phyloP scores from a whole-genome alignment of 2,797 vertebrate species.

The Cossypha heuglini region DNA sequence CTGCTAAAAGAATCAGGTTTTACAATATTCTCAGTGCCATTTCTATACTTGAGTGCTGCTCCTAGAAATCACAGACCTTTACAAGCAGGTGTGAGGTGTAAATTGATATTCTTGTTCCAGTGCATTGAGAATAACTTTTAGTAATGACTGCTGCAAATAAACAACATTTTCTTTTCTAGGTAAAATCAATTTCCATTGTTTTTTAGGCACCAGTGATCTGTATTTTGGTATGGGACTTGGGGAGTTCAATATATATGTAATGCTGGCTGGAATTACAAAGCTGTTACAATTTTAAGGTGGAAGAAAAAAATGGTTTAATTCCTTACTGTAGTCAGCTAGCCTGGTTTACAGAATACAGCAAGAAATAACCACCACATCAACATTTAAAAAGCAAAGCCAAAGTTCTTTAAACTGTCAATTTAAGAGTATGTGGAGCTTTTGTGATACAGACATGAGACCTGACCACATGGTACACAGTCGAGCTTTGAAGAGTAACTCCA shows the following conservation, averaged over 20 bases:
- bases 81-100: background rate
- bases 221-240: background rate
- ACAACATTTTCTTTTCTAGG: background rate
- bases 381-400: background rate
- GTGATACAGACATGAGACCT: background rate
- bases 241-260: fast-evolving
- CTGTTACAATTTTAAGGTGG: background rate
- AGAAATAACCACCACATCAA: background rate
- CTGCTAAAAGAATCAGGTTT: fast-evolving
- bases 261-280: background rate
- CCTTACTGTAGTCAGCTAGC: background rate
- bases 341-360: background rate
- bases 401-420: background rate
- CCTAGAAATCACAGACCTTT: background rate
- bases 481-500: background rate
- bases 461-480: background rate
- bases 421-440: background rate
- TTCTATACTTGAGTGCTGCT: background rate
- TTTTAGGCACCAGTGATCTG: background rate
- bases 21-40: fast-evolving
- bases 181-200: background rate
- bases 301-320: background rate
- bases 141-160: background rate
- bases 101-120: background rate
- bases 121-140: background rate